Evolutionary conservation across 2,888 invertebrate species (phyloP), one percentile per base, ranked within the genome.

Genomic region (Isotomurus palustris): DNA sequence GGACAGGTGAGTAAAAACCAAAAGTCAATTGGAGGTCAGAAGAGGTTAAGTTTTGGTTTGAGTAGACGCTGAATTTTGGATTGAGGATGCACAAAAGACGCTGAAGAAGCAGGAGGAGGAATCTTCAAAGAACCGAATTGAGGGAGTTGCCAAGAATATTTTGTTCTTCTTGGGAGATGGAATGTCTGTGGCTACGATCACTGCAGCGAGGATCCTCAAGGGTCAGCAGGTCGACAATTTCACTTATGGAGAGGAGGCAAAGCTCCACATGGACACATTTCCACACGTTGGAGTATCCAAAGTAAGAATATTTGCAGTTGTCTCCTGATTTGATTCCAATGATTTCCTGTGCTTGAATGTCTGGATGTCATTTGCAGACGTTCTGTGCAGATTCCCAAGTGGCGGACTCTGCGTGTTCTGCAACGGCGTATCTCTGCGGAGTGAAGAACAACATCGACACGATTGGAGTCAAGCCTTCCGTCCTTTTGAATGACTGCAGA

Each of bases 391-490:
- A 50, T 50, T 8, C 38, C 5, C 50, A 50, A 38, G 40, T 38
- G 12, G 50, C 53, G 10, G 53, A 53, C 38, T 19, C 88, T 44
- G 67, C 69, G 1, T 67, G 66, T 24, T 53, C 56, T 2, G 86
- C 87, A 0, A 91, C 90, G 0, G 88, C 90, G 0, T 88, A 87
- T 72, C 75, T 89, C 36, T 79, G 83, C 19, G 91, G 91, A 0
- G 83, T 87, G 0, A 91, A 91, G 75, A 84, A 82, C 2, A 88
- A 87, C 73, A 79, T 81, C 63, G 85, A 83, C 2, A 87, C 88
- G 0, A 78, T 89, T n/a, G 90, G 91, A 0, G 81, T 90, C 0
- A 84, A 83, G 21, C 86, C 81, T 0, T 79, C 80, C 0, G 87
- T 87, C 0, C 17, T 14, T 22, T 17, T 17, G n/a, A 29, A 50